phyloP scores from a whole-genome alignment of 2,888 invertebrate genomes.

The Balanococcus diminutus region DNA sequence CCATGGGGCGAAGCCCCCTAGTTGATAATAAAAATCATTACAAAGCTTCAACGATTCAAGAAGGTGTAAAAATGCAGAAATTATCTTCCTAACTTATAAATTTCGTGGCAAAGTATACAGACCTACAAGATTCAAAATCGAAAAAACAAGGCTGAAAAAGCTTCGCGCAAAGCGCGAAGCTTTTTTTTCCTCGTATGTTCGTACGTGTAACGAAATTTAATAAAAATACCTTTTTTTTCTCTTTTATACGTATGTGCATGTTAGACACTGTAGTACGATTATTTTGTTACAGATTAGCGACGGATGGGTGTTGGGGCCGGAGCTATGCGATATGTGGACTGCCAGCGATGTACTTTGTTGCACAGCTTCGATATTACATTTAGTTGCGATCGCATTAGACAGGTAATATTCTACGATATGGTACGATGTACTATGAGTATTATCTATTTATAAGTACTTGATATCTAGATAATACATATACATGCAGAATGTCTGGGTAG shows the following conservation, averaged over 20 bases:
- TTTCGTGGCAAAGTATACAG: too few species aligned
- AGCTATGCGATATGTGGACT: conserved; percentile 93
- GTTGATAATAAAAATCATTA: too few species aligned
- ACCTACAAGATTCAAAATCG: too few species aligned
- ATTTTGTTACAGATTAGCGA: conserved; percentile 74
- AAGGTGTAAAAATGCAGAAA: too few species aligned
- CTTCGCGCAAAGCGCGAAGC: too few species aligned
- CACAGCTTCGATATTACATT: conserved; percentile 81
- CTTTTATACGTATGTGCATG: not conserved
- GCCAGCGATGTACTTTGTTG: conserved; percentile 93
- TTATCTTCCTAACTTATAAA: too few species aligned
- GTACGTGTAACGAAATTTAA: not conserved
- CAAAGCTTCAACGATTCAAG: too few species aligned
- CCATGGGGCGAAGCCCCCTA: too few species aligned
- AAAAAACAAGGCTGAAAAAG: too few species aligned
- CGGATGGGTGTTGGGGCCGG: conserved; percentile 84
- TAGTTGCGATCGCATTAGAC: conserved; percentile 81
- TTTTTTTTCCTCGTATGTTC: not conserved
- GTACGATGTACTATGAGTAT: not conserved
- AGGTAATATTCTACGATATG: conserved; percentile 66
- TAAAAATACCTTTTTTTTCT: not conserved
- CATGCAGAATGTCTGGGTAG: too few species aligned
- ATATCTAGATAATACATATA: too few species aligned
- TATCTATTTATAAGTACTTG: too few species aligned
- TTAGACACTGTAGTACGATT: not conserved